phyloP scores from a whole-genome alignment of 2,113 vertebrate genomes.

The Phyllopteryx taeniolatus region DNA sequence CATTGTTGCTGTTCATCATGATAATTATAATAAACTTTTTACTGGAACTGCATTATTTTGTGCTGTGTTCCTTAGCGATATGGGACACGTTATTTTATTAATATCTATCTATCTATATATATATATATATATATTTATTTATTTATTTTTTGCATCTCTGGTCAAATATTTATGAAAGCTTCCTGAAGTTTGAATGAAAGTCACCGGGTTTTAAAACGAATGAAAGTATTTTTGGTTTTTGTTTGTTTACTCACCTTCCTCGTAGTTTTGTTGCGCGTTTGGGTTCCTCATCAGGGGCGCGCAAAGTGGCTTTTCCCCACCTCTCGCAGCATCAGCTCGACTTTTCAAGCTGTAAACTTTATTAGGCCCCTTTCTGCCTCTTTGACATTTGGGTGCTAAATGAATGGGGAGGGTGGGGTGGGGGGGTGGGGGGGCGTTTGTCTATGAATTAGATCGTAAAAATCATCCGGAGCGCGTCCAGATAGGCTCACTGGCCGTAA shows the following conservation, averaged over 20 bases:
- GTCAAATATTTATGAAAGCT: not conserved
- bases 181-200: constrained; percentile 17
- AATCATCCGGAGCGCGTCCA: constrained; percentile 97
- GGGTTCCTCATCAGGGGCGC: constrained; percentile 80
- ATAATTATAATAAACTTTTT: constrained; percentile 89
- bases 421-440: constrained; percentile 66
- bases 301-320: constrained; percentile 28
- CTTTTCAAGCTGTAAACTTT: constrained; percentile 96
- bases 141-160: not conserved
- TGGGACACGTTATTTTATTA: too few relatives aligned
- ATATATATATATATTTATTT: too few relatives aligned
- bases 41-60: constrained; percentile 79
- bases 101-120: too few relatives aligned
- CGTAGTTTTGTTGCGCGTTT: constrained; percentile 59
- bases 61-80: not conserved
- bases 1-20: constrained; percentile 27
- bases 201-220: constrained; percentile 62
- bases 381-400: constrained; percentile 98
- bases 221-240: constrained; percentile 36
- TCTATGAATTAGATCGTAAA: constrained; percentile 99
- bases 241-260: constrained; percentile 84
- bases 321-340: constrained; percentile 81
- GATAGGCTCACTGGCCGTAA: constrained; percentile 99
- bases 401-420: constrained; percentile 88
- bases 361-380: constrained; percentile 92